Base-by-base conservation (phyloP, 2,888 invertebrate genomes). In the Eupithecia tripunctaria region DNA sequence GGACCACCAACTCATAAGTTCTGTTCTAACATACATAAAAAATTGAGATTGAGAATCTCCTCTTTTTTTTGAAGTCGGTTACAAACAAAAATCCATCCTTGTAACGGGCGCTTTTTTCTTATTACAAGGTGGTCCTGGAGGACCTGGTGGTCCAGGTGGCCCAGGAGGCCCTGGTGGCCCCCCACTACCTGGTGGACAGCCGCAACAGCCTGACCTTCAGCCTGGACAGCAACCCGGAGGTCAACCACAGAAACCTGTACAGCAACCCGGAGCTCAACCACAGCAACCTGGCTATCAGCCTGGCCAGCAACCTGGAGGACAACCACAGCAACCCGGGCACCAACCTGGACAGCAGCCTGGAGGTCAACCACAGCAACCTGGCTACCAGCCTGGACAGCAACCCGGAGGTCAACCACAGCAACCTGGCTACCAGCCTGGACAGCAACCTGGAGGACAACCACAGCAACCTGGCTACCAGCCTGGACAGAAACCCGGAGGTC, bases 141-240 rank as follows among this genome's bases (percentile, higher is more conserved):
- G 63, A 14, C 38, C 63, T 14, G 63, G 63, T 12, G 63, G 60
- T 47, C 77, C 74, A 76, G 2, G 79, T 78, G 3, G 82, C 80
- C 8, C 63, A 38, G 81, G 82, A 14, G 74, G 72, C 7, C 60
- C 71, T 51, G 69, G 69, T 1, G 74, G 74, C 14, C 36, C 70
- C 27, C 43, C 72, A 15, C 25, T 32, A 56, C 2, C 78, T 72
- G 70, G 72, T 27, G 78, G 76, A 12, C 78, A 80, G 60, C 78
- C 80, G 67, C 67, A 73, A 66, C 88, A 88, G 72, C 89, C 90
- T 25, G 87, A 85, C 14, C 83, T 86, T 1, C 84, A 67, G 6
- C 32, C 32, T 32, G 32, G 32, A 32, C 32, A 32, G 32, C 2
- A 29, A 29, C 29, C 29, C 29, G 29, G 29, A 29, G 29, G 29